Evolutionary conservation across 1,140 invertebrate genomes (phyloP).

Genomic region (Branchinecta lynchi): DNA sequence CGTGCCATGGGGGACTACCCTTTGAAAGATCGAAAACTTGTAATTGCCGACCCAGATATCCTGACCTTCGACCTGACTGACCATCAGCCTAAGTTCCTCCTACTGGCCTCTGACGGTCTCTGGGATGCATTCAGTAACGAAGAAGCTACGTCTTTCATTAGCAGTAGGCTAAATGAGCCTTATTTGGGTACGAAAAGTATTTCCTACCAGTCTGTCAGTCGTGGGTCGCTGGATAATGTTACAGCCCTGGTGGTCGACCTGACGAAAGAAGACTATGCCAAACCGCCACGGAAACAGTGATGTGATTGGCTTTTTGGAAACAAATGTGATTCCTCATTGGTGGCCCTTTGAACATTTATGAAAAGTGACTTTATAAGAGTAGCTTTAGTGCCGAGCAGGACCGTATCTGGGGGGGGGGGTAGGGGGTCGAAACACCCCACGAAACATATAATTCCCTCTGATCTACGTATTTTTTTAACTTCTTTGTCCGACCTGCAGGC

Average conservation of each 20-base stretch:
- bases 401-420: too few species aligned
- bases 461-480: too few species aligned
- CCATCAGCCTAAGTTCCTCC: slow-evolving; percentile 69
- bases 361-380: too few species aligned
- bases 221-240: slow-evolving; percentile 88
- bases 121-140: slow-evolving; percentile 93
- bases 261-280: slow-evolving; percentile 22
- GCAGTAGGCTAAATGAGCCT: slow-evolving; percentile 61
- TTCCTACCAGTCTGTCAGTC: slow-evolving; percentile 71
- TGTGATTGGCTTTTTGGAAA: too few species aligned
- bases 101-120: slow-evolving; percentile 83
- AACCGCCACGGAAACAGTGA: too few species aligned
- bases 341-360: too few species aligned
- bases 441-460: too few species aligned
- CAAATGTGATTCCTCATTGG: too few species aligned
- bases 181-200: slow-evolving; percentile 77
- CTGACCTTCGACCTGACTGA: slow-evolving; percentile 77
- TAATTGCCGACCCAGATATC: slow-evolving; percentile 90
- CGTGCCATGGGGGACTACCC: slow-evolving; percentile 87
- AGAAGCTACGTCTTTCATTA: slow-evolving; percentile 74
- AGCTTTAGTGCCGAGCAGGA: too few species aligned
- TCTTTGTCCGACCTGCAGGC: too few species aligned
- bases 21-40: slow-evolving; percentile 69
- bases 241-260: slow-evolving; percentile 83
- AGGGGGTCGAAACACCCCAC: too few species aligned